Evolutionary conservation across 2,113 vertebrate species (phyloP), one percentile per base, ranked within the genome.

Genomic region (Rhea pennata): DNA sequence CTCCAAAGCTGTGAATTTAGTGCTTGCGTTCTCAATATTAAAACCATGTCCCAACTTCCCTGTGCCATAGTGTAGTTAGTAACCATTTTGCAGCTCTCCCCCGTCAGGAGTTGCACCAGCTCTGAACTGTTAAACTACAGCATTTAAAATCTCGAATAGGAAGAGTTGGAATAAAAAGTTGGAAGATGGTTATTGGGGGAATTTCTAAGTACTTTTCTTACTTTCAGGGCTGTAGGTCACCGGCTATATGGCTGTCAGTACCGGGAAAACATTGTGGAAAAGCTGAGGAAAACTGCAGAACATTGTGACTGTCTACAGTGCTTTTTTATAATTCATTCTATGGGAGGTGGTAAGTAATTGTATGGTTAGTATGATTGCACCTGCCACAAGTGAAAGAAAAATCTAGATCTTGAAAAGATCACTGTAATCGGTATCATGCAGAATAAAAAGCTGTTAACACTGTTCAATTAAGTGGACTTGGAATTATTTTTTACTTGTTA

Each of bases 251-350:
- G 99, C 50, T 97, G n/a, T 44, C 97, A 96, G 87, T 99, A 99
- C 96, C 98, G 44, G 78, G 99, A 99, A 72, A 96, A 97, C 93
- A 99, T 99, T 50, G 97, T 99, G 95, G 99, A 99, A 76, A 98
- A 98, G 80, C 97, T 99, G 62, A 98, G 99, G 86, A 99, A 97
- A 92, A 97, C 98, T 0, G 99, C 99, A 51, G 99, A 99, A 64
- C 98, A 98, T 31, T 99, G 99, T 87, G 99, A 99, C 95, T 99
- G 99, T 94, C 98, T 99, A 22, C 99, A 99, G 96, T 99, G 99
- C 88, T 99, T 99, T 94, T 99, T 99, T 92, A 93, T 99, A 75
- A 98, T 99, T 93, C 99, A 99, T 96, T 99, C 99, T 36, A 99
- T 99, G 99, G 99, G 99, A 97, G 99, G 99, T 98, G 99, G 99